Evolutionary conservation across 2,113 vertebrate genomes (phyloP).

Genomic region (Girardinichthys multiradiatus): DNA sequence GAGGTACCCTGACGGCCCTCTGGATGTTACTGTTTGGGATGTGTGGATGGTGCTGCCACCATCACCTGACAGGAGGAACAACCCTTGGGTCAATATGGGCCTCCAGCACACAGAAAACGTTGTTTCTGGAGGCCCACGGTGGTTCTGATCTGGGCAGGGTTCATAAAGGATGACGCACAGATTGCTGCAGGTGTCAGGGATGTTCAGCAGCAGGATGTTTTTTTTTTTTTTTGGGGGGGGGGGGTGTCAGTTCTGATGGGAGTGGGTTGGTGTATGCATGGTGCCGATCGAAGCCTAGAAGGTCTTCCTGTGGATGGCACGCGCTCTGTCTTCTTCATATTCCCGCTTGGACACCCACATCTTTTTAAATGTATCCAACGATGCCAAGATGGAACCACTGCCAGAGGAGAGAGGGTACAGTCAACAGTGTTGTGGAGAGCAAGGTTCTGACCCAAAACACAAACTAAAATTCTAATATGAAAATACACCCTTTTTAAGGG

Average conservation of each 20-base stretch:
- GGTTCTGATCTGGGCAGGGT: conserved; percentile 23
- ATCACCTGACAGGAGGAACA: conserved; percentile 10
- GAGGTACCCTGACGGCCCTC: conserved; percentile 42
- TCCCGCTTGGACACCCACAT: conserved; percentile 96
- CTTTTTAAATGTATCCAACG: conserved; percentile 92
- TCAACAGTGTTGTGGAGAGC: not conserved
- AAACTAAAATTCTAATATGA: not conserved
- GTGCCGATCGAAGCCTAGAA: conserved; percentile 74
- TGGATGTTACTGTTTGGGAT: conserved; percentile 15
- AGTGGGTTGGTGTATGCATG: not conserved
- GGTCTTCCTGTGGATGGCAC: conserved; percentile 92
- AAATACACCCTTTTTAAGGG: too few relatives aligned
- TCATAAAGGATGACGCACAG: conserved; percentile 22
- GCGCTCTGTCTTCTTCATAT: conserved; percentile 89
- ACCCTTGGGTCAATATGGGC: conserved; percentile 21
- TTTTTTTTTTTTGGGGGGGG: too few relatives aligned
- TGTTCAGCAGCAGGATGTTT: conserved; percentile 36
- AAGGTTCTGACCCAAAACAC: not conserved
- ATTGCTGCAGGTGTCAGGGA: conserved; percentile 32
- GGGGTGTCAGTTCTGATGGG: not conserved
- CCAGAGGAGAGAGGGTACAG: not conserved
- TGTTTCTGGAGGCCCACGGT: conserved; percentile 19
- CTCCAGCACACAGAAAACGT: conserved; percentile 15
- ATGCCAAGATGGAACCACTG: conserved; percentile 91
- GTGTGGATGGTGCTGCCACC: conserved; percentile 12